Evolutionary conservation across 2,113 vertebrate species (phyloP), one percentile per base, ranked within the genome.

Genomic region (Galeopterus variegatus): DNA sequence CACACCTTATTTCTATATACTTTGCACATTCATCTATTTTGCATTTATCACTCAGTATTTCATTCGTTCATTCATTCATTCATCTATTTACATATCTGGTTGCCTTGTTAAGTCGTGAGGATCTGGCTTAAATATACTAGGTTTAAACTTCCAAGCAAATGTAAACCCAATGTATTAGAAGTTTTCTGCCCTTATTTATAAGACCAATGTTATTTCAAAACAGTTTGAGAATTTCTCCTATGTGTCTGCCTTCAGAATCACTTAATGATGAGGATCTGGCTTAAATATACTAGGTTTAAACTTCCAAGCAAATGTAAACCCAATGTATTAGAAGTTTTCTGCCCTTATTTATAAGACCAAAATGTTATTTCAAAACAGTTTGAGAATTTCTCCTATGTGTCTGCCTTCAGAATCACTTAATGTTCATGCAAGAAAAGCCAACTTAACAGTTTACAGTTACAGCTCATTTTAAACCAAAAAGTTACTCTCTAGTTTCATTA

Each of bases 251-350:
- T 95, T 92, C 52, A 94, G 58, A 93, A 92, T 93, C n/a, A 88
- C 67, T 92, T 88, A 50, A 88, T 82, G 21, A n/a, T n/a, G n/a
- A n/a, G n/a, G n/a, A n/a, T n/a, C 24, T 70, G 70, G 28, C 18
- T 94, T 86, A 97, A 94, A 62, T 41, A 64, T 24, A 60, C 45
- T 50, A 95, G 52, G 84, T 87, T 65, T 80, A 90, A 91, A 80
- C 36, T 81, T 91, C 17, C 41, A 93, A 96, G 86, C 83, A 58
- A 95, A 83, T 36, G 36, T 31, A 97, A 75, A n/a, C n/a, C n/a
- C n/a, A n/a, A n/a, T n/a, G n/a, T n/a, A n/a, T n/a, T 65, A 24
- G 64, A 93, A 62, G 80, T 87, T 96, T 89, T 89, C 95, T 87
- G 52, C 33, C 36, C 33, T 79, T 96, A 87, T 83, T 72, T 33